These are phyloP conservation scores for Nesoenas mayeri DNA, from an alignment of 2,113 vertebrate genomes.

Conservation along the genomic window DNA sequence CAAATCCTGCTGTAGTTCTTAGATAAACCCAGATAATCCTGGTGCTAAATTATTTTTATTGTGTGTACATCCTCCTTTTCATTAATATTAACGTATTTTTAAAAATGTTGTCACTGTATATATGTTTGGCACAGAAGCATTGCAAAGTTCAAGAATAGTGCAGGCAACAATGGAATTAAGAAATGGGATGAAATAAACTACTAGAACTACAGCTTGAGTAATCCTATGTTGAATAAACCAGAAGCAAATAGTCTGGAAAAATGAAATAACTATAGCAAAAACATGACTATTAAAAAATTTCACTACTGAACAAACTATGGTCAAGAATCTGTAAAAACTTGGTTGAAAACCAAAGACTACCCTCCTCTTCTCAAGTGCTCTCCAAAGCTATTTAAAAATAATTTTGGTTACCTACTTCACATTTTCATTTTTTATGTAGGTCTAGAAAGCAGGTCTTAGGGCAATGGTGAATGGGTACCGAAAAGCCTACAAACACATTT, in stretches of 20 bases:
- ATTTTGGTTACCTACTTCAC: not conserved
- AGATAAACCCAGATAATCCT: not conserved
- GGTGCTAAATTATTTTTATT: not conserved
- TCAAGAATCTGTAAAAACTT: not conserved
- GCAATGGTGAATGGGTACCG: not conserved
- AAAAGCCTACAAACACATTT: not conserved
- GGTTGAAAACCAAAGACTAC: not conserved
- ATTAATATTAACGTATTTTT: not conserved
- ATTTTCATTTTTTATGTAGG: not conserved
- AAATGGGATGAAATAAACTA: not conserved
- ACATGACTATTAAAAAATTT: not conserved
- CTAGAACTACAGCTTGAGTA: not conserved
- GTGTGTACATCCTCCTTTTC: not conserved
- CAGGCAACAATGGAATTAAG: not conserved
- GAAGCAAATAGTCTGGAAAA: not conserved
- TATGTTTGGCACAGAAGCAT: not conserved
- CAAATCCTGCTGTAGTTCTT: not conserved
- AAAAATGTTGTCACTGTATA: fast-evolving
- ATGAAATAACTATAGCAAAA: not conserved
- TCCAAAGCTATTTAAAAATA: not conserved
- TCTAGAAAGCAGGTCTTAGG: not conserved
- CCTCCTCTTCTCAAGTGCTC: not conserved
- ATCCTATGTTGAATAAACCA: not conserved
- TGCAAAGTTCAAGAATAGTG: not conserved
- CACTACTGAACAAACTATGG: not conserved